A percentile compares a stretch with the other conserved stretches of the same genome.
These are phyloP conservation scores for Tetragonisca angustula DNA, from an alignment of 2,888 invertebrate genomes.

Conservation along the genomic window DNA sequence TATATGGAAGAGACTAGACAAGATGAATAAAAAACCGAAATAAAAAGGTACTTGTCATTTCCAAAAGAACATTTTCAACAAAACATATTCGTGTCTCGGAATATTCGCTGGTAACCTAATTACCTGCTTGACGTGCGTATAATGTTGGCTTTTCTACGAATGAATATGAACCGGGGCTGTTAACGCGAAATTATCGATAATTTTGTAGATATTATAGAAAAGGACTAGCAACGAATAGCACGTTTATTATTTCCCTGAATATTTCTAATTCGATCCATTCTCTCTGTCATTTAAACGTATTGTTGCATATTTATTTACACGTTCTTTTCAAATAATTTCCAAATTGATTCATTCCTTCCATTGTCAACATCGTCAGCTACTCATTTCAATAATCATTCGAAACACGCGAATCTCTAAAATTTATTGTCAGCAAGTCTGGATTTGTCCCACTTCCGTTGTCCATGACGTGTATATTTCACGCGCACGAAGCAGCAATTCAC, in stretches of 20 bases:
- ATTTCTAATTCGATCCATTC: neutral
- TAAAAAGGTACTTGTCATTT: constrained; percentile 47
- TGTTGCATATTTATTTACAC: no score
- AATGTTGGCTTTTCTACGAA: constrained; percentile 52
- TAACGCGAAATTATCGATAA: constrained; percentile 26
- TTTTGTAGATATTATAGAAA: neutral
- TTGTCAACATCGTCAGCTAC: no score
- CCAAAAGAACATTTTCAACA: constrained; percentile 24
- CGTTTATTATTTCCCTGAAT: neutral
- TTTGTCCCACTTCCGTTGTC: neutral
- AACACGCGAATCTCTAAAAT: no score
- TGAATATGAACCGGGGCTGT: constrained; percentile 27
- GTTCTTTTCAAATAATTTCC: no score
- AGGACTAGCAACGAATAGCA: neutral
- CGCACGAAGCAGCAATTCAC: neutral
- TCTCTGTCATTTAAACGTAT: neutral
- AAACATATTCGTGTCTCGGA: constrained; percentile 32
- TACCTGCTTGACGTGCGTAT: constrained; percentile 52
- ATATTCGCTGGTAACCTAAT: constrained; percentile 60
- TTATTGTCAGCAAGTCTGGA: no score
- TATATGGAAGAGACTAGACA: neutral
- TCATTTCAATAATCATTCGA: no score
- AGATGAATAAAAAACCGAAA: constrained; percentile 17
- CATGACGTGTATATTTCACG: neutral
- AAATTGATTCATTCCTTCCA: no score